Conservation (phyloP, 2,888 invertebrate genomes). For the Uropetala carovei region DNA sequence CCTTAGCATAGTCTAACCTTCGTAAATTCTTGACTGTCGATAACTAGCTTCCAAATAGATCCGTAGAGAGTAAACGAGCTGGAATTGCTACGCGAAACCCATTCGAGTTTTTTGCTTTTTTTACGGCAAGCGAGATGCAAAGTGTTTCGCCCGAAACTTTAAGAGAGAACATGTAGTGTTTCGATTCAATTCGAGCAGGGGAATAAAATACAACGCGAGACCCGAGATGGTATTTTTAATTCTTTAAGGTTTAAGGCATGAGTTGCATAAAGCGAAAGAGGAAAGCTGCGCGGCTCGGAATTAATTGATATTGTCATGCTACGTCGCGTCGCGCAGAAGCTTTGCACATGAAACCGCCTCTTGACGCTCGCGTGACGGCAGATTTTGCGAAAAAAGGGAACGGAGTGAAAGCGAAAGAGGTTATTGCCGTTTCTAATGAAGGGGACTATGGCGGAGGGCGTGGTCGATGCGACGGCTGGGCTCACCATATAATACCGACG, state of each 20-base stretch:
- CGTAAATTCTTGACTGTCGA: not conserved
- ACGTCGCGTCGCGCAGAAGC: not conserved
- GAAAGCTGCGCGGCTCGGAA: not conserved
- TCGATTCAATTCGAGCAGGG: no score
- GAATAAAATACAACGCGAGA: no score
- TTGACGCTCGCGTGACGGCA: not conserved
- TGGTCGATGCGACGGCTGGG: not conserved
- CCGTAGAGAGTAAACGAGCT: not conserved
- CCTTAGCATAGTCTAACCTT: not conserved
- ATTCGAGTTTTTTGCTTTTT: no score
- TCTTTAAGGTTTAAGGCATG: not conserved
- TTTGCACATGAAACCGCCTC: not conserved
- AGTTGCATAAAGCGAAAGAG: not conserved
- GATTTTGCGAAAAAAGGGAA: conserved; percentile 2
- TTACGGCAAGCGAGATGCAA: no score
- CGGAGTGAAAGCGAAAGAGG: not conserved
- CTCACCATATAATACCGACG: no score
- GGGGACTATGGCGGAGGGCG: not conserved
- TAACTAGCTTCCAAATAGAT: not conserved
- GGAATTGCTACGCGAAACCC: not conserved
- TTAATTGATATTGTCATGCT: not conserved
- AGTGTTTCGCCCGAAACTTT: no score
- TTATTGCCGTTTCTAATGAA: not conserved
- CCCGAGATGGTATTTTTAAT: no score
- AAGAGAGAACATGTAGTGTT: no score